Evolutionary conservation across 2,113 vertebrate genomes (phyloP).

Genomic region (Corvus cornix): DNA sequence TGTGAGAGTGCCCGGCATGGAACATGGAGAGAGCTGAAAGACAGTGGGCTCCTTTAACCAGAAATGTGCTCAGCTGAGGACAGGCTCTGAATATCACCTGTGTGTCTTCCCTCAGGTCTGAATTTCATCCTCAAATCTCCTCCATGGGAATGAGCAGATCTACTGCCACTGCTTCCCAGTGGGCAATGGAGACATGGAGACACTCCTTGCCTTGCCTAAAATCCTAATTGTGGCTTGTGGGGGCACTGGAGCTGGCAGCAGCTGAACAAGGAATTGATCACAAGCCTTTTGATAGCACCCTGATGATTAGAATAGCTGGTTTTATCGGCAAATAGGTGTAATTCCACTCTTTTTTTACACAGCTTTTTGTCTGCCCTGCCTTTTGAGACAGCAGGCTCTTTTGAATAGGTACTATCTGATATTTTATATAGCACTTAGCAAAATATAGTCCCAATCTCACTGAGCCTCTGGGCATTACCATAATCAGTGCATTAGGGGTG

Average conservation of each 20-base stretch:
- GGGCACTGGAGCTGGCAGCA: neutral
- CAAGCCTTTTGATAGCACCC: neutral
- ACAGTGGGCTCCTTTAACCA: neutral
- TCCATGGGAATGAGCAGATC: neutral
- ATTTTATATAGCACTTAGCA: slow-evolving; percentile 49
- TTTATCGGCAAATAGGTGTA: slow-evolving; percentile 39
- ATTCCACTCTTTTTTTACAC: slow-evolving; percentile 15
- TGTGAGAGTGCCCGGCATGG: neutral
- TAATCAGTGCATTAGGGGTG: slow-evolving; percentile 57
- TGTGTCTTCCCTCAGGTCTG: neutral
- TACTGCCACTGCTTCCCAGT: neutral
- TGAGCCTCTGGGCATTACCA: slow-evolving; percentile 39
- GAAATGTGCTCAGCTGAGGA: neutral
- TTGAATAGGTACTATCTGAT: slow-evolving; percentile 27
- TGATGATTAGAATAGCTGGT: neutral
- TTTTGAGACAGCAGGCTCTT: slow-evolving; percentile 8
- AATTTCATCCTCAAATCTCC: neutral
- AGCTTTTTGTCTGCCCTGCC: slow-evolving; percentile 19
- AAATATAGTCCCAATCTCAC: slow-evolving; percentile 6
- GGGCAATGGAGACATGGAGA: neutral
- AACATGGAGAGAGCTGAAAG: neutral
- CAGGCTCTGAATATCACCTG: neutral
- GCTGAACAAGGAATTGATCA: slow-evolving; percentile 2
- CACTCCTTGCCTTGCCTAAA: neutral
- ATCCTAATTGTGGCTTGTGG: neutral